Evolutionary conservation across 2,113 vertebrate species (phyloP).

Genomic region (Corydoras maculifer): DNA sequence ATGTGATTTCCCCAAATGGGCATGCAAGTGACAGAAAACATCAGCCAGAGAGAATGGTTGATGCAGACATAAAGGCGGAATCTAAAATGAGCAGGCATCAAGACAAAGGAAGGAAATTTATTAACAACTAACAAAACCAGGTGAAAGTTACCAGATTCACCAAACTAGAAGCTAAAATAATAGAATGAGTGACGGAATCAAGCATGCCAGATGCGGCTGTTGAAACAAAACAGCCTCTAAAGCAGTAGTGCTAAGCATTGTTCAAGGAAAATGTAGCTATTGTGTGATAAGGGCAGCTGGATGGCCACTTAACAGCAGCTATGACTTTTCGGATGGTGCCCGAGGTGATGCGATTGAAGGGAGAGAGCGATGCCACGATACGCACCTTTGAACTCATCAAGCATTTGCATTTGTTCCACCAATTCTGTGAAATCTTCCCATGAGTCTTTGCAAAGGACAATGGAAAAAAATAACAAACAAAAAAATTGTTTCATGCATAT

Average conservation of each 20-base stretch:
- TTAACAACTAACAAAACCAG: conserved; percentile 11
- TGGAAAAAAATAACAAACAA: conserved; percentile 64
- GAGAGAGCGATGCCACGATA: conserved; percentile 70
- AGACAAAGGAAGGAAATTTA: conserved; percentile 6
- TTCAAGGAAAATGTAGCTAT: conserved; percentile 27
- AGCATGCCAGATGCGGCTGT: conserved; percentile 6
- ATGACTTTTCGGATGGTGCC: conserved; percentile 30
- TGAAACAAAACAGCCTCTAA: conserved; percentile 1
- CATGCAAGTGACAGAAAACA: conserved; percentile 30
- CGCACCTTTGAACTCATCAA: conserved; percentile 82
- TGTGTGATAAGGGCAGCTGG: conserved; percentile 14
- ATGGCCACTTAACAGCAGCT: conserved; percentile 19
- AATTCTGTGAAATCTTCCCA: conserved; percentile 92
- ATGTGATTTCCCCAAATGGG: conserved; percentile 6
- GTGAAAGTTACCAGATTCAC: not conserved
- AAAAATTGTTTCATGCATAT: conserved; percentile 71
- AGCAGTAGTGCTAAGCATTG: conserved; percentile 1
- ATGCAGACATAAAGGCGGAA: not conserved
- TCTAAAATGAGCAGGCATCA: not conserved
- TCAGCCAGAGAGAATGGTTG: conserved; percentile 17
- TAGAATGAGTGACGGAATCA: conserved; percentile 2
- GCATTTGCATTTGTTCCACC: conserved; percentile 80
- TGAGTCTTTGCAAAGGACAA: conserved; percentile 86
- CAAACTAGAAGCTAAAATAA: conserved; percentile 4
- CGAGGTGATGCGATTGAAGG: conserved; percentile 32